Conservation (phyloP, 2,113 vertebrate species). For the Myotis brandtii region DNA sequence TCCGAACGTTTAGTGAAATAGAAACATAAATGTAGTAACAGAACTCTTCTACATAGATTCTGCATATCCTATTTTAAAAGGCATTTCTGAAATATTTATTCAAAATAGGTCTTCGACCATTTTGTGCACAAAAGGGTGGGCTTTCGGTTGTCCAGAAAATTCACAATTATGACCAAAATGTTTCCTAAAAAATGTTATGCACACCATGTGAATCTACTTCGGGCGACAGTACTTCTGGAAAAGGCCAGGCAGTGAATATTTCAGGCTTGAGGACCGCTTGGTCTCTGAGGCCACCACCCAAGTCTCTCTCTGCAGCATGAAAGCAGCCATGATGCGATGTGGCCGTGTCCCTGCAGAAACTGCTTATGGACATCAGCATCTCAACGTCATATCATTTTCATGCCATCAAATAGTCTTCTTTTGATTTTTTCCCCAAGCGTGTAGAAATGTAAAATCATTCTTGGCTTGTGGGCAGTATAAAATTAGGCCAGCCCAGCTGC, state of each 20-base stretch:
- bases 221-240: neutral
- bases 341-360: neutral
- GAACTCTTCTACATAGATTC: neutral
- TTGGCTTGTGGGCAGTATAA: neutral
- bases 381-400: neutral
- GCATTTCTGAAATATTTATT: neutral
- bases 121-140: neutral
- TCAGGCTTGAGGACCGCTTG: neutral
- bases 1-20: neutral
- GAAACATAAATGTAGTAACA: neutral
- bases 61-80: constrained; percentile 27
- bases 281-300: neutral
- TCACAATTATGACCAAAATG: neutral
- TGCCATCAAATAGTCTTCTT: neutral
- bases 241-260: neutral
- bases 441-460: neutral
- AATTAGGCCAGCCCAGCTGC: neutral
- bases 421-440: neutral
- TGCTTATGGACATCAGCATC: neutral
- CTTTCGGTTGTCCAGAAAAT: constrained; percentile 9
- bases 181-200: neutral
- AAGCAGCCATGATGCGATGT: neutral
- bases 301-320: rapidly evolving
- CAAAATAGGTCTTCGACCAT: neutral
- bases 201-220: neutral